These are phyloP conservation scores for Bombus sylvicola DNA, from an alignment of 1,140 invertebrate species.

Conservation along the genomic window DNA sequence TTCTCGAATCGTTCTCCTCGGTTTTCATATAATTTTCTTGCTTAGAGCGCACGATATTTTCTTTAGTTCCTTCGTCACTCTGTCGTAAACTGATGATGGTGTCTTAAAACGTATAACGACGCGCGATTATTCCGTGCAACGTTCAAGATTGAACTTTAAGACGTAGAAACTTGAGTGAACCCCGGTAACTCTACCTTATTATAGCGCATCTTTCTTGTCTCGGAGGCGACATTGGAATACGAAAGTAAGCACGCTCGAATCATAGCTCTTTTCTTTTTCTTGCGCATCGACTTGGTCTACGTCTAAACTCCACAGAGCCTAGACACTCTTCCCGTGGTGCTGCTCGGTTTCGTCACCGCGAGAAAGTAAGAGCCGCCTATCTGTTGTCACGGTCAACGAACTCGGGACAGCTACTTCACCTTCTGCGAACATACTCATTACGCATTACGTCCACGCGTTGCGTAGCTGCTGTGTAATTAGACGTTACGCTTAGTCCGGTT, in stretches of 20 bases:
- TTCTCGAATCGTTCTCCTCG: no score
- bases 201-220: not conserved
- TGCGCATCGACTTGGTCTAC: not conserved
- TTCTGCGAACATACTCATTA: constrained; percentile 39
- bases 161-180: not conserved
- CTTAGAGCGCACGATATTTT: no score
- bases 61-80: no score
- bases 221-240: not conserved
- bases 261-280: not conserved
- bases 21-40: no score
- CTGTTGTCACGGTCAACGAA: constrained; percentile 69
- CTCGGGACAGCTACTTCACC: constrained; percentile 62
- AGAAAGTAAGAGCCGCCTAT: constrained; percentile 70
- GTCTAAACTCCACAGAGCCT: constrained; percentile 13
- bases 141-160: not conserved
- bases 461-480: constrained; percentile 45
- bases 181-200: not conserved
- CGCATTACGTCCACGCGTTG: constrained; percentile 53
- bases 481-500: constrained; percentile 16
- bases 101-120: no score
- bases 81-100: no score
- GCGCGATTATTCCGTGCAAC: not conserved
- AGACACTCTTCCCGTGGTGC: constrained; percentile 12
- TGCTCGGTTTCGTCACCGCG: constrained; percentile 34
- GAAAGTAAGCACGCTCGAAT: constrained; percentile 23